Evolutionary conservation across 2,113 vertebrate species (phyloP).

Genomic region (Pantherophis guttatus): DNA sequence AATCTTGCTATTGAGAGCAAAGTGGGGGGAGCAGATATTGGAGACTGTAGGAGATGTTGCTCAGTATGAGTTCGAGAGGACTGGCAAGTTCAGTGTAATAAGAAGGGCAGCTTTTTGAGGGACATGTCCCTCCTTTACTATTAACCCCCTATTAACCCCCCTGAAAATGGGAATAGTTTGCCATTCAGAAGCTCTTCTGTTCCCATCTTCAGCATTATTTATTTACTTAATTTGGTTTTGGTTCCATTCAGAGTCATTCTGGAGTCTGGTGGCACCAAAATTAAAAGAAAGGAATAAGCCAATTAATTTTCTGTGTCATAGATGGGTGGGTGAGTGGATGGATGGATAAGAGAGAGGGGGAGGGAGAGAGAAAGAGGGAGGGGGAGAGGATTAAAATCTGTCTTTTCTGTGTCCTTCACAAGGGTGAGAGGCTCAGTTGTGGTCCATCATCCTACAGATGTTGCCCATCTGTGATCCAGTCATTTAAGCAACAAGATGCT

Average conservation of each 20-base stretch:
- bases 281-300: too few species aligned
- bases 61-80: background rate
- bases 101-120: background rate
- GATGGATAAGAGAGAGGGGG: too few species aligned
- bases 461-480: background rate
- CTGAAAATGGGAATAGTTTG: too few species aligned
- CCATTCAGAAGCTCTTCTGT: too few species aligned
- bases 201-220: too few species aligned
- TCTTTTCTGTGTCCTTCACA: background rate
- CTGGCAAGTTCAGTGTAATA: background rate
- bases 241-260: too few species aligned
- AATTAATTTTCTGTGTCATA: too few species aligned
- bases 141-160: background rate
- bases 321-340: too few species aligned
- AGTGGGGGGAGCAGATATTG: background rate
- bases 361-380: too few species aligned
- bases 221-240: too few species aligned
- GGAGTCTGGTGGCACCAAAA: too few species aligned
- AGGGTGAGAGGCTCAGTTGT: background rate
- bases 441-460: background rate
- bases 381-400: background rate
- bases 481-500: background rate
- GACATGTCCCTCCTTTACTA: background rate
- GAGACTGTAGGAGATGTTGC: background rate
- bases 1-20: background rate